Conservation (phyloP, 2,888 invertebrate species). For the Camponotus fellah region DNA sequence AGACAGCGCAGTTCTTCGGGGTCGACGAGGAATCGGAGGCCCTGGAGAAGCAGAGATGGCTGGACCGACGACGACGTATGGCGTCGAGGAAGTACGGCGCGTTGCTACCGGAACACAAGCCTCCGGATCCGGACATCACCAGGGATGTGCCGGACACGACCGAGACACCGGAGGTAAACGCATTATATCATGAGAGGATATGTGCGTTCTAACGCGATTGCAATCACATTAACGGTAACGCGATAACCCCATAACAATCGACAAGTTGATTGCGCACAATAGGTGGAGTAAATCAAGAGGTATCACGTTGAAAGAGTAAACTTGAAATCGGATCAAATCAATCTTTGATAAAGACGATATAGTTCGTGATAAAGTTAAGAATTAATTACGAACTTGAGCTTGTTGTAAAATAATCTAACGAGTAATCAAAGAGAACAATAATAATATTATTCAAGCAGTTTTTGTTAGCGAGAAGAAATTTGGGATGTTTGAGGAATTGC, state of each 20-base stretch:
- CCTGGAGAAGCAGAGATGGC: slow-evolving; percentile 92
- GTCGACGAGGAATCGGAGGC: slow-evolving; percentile 93
- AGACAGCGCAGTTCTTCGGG: slow-evolving; percentile 95
- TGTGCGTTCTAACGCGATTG: neutral
- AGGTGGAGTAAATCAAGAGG: neutral
- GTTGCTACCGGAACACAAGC: slow-evolving; percentile 88
- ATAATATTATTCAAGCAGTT: neutral
- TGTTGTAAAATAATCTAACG: neutral
- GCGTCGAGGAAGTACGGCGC: slow-evolving; percentile 91
- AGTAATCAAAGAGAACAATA: neutral
- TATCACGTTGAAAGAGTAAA: neutral
- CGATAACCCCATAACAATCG: neutral
- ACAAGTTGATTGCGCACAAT: neutral
- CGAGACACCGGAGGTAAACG: slow-evolving; percentile 84
- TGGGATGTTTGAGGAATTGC: neutral
- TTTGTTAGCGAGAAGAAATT: slow-evolving; percentile 5
- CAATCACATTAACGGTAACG: neutral
- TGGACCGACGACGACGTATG: slow-evolving; percentile 92
- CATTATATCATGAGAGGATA: neutral
- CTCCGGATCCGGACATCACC: slow-evolving; percentile 89
- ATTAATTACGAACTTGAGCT: neutral
- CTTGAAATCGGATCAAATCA: neutral
- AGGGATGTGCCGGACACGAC: slow-evolving; percentile 84
- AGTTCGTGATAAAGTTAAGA: neutral
- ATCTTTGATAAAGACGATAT: neutral